Base-by-base conservation (phyloP, 2,113 vertebrate genomes). In the Myodes glareolus region DNA sequence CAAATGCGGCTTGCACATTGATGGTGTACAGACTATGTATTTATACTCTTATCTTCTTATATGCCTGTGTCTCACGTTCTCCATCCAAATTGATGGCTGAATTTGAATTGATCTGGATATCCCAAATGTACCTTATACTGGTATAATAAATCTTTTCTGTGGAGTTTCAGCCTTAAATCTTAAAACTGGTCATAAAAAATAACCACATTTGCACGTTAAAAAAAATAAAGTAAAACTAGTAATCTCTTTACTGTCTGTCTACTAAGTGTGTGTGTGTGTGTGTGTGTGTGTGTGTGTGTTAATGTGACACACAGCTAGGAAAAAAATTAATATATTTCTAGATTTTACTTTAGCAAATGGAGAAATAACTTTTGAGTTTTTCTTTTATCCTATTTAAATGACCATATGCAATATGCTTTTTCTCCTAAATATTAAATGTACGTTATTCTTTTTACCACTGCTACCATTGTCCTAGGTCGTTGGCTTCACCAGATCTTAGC, bases 281-380 rank as follows among this genome's bases (percentile, higher is more conserved):
- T 29, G 29, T n/a, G 45, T 55, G 52, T 55, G 55, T 55, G 52
- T 52, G 52, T 52, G 52, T 55, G 55, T 55, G 4, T 36, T 10
- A 81, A 14, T 0, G 21, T 29, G 23, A 42, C 25, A 39, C 27
- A 17, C 31, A 76, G 39, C 63, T 82, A 90, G 55, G 29, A 47
- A 19, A 87, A 58, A 90, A 85, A 21, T 31, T 81, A 73, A 78
- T 65, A 7, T 42, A 2, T 65, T 86, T 76, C 33, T 82, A 58
- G 36, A 63, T 92, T 90, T 93, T 50, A 95, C 39, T 85, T 86
- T 73, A 91, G 27, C 61, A 70, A 91, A n/a, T 82, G 77, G 73
- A 67, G 61, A 96, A 95, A 72, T 63, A 70, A 29, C 67, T 45
- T 86, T 23, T 89, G 73, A 87, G 73, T 7, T 82, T 12, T 68